Conservation (phyloP, 2,888 invertebrate genomes). For the Apodemia duryi region DNA sequence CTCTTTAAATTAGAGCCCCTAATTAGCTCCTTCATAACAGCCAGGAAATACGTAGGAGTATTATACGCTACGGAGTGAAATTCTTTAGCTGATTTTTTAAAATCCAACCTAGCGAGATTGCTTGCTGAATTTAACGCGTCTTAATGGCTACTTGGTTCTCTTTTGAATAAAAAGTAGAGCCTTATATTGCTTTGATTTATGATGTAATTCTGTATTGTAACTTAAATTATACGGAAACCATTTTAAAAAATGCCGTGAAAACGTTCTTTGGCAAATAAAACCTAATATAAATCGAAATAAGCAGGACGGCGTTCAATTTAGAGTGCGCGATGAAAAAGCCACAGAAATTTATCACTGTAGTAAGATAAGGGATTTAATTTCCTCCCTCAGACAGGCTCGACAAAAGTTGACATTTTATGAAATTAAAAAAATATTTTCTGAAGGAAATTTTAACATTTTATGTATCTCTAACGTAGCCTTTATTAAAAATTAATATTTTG, state of each 20-base stretch:
- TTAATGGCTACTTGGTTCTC: conserved; percentile 39
- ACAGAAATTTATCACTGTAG: conserved; percentile 53
- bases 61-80: conserved; percentile 26
- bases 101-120: conserved; percentile 38
- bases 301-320: conserved; percentile 34
- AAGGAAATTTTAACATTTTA: conserved; percentile 17
- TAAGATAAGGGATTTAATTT: conserved; percentile 63
- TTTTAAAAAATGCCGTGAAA: conserved; percentile 26
- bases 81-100: conserved; percentile 37
- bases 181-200: conserved; percentile 30
- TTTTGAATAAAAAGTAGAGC: conserved; percentile 31
- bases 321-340: conserved; percentile 45
- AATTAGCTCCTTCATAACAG: conserved; percentile 37
- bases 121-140: conserved; percentile 37
- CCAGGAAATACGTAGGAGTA: conserved; percentile 12
- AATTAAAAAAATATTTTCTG: conserved; percentile 40
- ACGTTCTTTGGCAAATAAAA: conserved; percentile 21
- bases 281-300: conserved; percentile 31
- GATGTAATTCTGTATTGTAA: conserved; percentile 28
- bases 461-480: conserved; percentile 2
- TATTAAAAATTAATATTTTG: not conserved
- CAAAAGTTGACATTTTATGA: conserved; percentile 49
- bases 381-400: conserved; percentile 55
- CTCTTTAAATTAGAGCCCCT: conserved; percentile 44
- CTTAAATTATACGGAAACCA: conserved; percentile 28